Percentiles rank a stretch among this genome's conserved stretches.
Evolutionary conservation across 2,797 vertebrate genomes (phyloP).

Genomic region (Alauda arvensis): DNA sequence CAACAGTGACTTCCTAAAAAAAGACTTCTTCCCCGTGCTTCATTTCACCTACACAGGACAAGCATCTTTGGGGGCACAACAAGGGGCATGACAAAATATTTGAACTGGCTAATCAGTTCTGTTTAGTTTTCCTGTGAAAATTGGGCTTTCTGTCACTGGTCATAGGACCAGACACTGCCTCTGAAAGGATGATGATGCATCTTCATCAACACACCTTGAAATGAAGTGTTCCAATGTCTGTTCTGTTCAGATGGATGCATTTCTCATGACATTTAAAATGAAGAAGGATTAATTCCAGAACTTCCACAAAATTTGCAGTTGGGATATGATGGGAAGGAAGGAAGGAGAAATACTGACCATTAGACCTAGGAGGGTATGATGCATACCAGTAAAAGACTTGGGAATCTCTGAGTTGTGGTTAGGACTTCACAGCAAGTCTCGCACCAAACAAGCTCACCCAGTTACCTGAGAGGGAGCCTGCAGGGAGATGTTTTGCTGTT

Average conservation of each 20-base stretch:
- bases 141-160: neutral
- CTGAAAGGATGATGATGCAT: rapidly evolving
- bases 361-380: neutral
- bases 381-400: neutral
- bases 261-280: neutral
- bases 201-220: neutral
- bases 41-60: neutral
- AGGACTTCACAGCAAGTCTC: neutral
- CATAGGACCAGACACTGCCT: neutral
- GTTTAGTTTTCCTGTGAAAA: neutral
- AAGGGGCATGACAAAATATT: neutral
- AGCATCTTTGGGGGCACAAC: neutral
- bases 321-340: neutral
- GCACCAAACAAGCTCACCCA: neutral
- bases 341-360: neutral
- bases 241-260: neutral
- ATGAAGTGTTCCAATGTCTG: neutral
- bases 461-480: neutral
- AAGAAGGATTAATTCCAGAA: neutral
- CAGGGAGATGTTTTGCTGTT: neutral
- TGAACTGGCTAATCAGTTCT: neutral
- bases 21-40: neutral
- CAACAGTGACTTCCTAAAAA: neutral
- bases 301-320: neutral
- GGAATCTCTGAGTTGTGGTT: neutral